These are phyloP conservation scores for Podotricha telesiphe DNA, from an alignment of 2,888 invertebrate genomes.

Conservation along the genomic window DNA sequence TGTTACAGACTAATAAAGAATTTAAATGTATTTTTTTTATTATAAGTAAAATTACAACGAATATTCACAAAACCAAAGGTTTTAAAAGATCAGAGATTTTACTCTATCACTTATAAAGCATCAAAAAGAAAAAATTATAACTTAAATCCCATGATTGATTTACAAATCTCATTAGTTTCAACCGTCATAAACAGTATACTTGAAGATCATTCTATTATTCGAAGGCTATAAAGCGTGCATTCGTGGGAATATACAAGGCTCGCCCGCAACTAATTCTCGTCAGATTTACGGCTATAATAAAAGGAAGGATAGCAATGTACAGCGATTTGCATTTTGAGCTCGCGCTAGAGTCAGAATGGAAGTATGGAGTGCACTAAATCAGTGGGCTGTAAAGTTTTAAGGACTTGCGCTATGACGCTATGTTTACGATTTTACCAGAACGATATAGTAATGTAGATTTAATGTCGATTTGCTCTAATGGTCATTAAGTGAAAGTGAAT, in stretches of 20 bases:
- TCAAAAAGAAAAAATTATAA: conserved; percentile 20
- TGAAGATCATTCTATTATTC: conserved; percentile 29
- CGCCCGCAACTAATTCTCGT: conserved; percentile 35
- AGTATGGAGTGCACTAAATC: conserved; percentile 35
- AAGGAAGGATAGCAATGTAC: conserved; percentile 53
- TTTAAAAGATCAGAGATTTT: background rate
- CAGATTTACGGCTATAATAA: conserved; percentile 42
- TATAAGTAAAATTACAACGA: no score
- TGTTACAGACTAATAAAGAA: no score
- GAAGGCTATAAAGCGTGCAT: conserved; percentile 29
- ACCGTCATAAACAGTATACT: conserved; percentile 28
- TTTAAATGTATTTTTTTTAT: no score
- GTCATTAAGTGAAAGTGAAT: background rate
- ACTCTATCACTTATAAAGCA: background rate
- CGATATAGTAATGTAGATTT: background rate
- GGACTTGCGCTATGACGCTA: conserved; percentile 15
- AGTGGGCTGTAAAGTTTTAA: conserved; percentile 37
- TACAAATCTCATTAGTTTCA: conserved; percentile 26
- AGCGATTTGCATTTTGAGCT: conserved; percentile 58
- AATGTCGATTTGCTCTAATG: background rate
- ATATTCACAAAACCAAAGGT: no score
- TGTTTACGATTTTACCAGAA: background rate
- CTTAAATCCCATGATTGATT: conserved; percentile 26
- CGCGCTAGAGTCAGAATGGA: conserved; percentile 51
- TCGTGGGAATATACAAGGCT: conserved; percentile 39